Evolutionary conservation across 1,140 invertebrate species (phyloP).

Genomic region (Triops cancriformis): DNA sequence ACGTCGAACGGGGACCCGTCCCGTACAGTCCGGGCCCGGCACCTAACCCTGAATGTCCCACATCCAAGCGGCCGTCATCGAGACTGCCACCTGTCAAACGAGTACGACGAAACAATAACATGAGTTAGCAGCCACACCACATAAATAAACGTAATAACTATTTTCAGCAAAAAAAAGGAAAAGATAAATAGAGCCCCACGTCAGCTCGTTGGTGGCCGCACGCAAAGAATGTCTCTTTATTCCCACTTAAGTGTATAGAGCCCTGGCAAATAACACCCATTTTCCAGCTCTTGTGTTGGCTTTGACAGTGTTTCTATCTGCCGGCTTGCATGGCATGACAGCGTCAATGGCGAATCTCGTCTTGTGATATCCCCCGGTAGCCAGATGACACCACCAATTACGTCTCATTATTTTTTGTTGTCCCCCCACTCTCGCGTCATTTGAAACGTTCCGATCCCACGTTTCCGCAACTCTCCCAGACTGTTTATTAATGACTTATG

Average conservation of each 20-base stretch:
- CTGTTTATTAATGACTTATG: not conserved
- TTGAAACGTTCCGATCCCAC: not conserved
- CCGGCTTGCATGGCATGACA: not conserved
- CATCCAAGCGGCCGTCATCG: slow-evolving; percentile 30
- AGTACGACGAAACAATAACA: not conserved
- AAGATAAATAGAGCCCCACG: not conserved
- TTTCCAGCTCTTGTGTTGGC: not conserved
- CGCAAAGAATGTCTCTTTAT: not conserved
- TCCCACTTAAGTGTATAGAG: not conserved
- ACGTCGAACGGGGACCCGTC: slow-evolving; percentile 38
- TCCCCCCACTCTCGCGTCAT: not conserved
- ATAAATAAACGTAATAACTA: not conserved
- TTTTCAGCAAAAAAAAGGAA: not conserved
- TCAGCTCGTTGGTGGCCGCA: not conserved
- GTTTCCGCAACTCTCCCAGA: not conserved
- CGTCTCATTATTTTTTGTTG: not conserved
- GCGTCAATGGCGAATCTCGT: not conserved
- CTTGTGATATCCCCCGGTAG: not conserved
- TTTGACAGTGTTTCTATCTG: not conserved
- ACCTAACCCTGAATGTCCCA: slow-evolving; percentile 31
- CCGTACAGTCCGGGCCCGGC: slow-evolving; percentile 36
- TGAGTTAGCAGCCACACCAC: not conserved
- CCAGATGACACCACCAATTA: slow-evolving; percentile 13
- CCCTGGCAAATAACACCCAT: not conserved
- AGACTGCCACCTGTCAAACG: slow-evolving; percentile 28